Percentiles rank a stretch among this genome's conserved stretches.
phyloP scores from a whole-genome alignment of 2,888 invertebrate species.

The Sturmia bella region DNA sequence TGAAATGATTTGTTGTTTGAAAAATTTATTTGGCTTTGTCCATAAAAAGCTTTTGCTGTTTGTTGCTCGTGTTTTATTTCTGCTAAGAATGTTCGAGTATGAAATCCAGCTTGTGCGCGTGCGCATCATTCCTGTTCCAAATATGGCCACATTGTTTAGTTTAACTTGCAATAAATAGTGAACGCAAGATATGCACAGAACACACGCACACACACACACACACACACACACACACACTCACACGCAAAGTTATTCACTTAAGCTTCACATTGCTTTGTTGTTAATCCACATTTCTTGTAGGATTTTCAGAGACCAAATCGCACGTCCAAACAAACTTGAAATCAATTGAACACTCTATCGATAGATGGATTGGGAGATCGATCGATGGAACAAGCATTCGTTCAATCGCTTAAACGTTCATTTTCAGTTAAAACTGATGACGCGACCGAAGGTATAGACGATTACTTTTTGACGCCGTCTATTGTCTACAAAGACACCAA shows the following conservation, averaged over 20 bases:
- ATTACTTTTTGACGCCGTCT: slow-evolving; percentile 69
- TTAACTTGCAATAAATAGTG: slow-evolving; percentile 59
- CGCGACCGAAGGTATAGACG: slow-evolving; percentile 63
- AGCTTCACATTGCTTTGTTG: slow-evolving; percentile 34
- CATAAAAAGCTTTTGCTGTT: slow-evolving; percentile 58
- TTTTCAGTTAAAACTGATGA: slow-evolving; percentile 31
- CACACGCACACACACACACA: neutral
- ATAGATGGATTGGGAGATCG: slow-evolving; percentile 38
- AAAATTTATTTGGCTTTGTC: slow-evolving; percentile 51
- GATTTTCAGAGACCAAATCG: slow-evolving; percentile 19
- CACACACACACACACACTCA: neutral
- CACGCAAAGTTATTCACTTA: neutral
- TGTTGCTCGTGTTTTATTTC: slow-evolving; percentile 18
- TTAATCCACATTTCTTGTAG: slow-evolving; percentile 66
- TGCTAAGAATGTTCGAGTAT: slow-evolving; percentile 37
- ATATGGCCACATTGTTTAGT: slow-evolving; percentile 69
- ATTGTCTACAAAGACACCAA: slow-evolving; percentile 74
- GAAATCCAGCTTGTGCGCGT: slow-evolving; percentile 73
- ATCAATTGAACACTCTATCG: slow-evolving; percentile 4
- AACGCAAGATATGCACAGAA: slow-evolving; percentile 52
- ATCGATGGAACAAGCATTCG: slow-evolving; percentile 46
- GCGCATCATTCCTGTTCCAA: slow-evolving; percentile 74
- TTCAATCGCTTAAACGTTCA: slow-evolving; percentile 9
- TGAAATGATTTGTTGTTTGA: slow-evolving; percentile 8
- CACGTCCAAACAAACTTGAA: no score